phyloP scores from a whole-genome alignment of 1,140 invertebrate species.

The Anadara kagoshimensis region DNA sequence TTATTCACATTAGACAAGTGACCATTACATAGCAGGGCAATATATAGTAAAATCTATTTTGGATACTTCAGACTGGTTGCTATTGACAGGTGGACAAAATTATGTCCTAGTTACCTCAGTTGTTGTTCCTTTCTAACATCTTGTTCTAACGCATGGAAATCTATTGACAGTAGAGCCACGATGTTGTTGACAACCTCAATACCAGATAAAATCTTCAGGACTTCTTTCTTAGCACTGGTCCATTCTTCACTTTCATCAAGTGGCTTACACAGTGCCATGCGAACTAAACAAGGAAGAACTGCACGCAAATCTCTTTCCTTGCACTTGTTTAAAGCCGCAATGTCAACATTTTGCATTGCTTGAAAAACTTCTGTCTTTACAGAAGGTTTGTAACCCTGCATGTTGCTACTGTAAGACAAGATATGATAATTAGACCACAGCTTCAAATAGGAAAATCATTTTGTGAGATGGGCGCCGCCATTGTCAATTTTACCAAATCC shows the following conservation, averaged over 20 bases:
- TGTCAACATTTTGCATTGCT: conserved; percentile 86
- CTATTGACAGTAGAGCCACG: conserved; percentile 93
- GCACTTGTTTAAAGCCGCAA: conserved; percentile 82
- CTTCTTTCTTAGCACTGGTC: conserved; percentile 87
- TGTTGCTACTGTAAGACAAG: conserved; percentile 11
- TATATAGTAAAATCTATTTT: too few relatives aligned
- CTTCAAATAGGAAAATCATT: neutral
- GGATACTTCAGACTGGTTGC: too few relatives aligned
- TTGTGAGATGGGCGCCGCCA: conserved; percentile 19
- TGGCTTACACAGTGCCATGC: conserved; percentile 93
- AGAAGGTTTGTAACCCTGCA: conserved; percentile 42
- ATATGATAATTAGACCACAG: too few relatives aligned
- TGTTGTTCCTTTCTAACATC: conserved; percentile 95
- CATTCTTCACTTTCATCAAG: conserved; percentile 89
- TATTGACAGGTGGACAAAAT: too few relatives aligned
- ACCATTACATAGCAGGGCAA: too few relatives aligned
- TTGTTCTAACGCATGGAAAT: conserved; percentile 93
- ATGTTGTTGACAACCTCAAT: conserved; percentile 96
- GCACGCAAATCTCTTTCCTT: conserved; percentile 86
- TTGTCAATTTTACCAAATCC: neutral
- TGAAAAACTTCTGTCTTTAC: conserved; percentile 76
- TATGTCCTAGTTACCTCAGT: conserved; percentile 86
- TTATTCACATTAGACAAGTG: too few relatives aligned
- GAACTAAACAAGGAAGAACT: conserved; percentile 90
- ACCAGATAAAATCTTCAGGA: conserved; percentile 90